These are phyloP conservation scores for Clarias platycephalus DNA, from an alignment of 2,797 vertebrate species.

Conservation along the genomic window DNA sequence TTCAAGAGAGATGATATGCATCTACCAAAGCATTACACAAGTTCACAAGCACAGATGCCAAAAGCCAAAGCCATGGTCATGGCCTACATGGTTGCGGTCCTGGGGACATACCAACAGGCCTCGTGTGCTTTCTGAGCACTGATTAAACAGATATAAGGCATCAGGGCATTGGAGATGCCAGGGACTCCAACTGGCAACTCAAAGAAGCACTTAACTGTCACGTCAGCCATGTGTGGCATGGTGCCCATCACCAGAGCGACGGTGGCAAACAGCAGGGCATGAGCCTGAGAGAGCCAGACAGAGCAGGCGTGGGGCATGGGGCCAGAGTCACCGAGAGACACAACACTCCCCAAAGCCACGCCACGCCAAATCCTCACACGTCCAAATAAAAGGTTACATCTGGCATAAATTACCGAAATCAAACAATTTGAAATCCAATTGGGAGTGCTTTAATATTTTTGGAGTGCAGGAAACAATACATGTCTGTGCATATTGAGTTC, in stretches of 20 bases:
- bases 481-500: constrained; percentile 31
- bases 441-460: constrained; percentile 45
- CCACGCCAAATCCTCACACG: constrained; percentile 43
- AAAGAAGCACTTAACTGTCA: constrained; percentile 56
- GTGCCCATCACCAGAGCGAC: constrained; percentile 59
- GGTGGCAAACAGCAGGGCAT: constrained; percentile 58
- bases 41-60: constrained; percentile 17
- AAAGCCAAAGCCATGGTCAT: constrained; percentile 31
- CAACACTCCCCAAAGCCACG: constrained; percentile 40
- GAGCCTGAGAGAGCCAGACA: constrained; percentile 51
- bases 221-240: constrained; percentile 52
- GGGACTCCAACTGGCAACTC: constrained; percentile 55
- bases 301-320: constrained; percentile 51
- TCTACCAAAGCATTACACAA: constrained; percentile 16
- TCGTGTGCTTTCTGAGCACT: constrained; percentile 46
- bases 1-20: background rate
- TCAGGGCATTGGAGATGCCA: constrained; percentile 47
- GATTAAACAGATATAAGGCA: constrained; percentile 55
- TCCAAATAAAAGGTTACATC: constrained; percentile 51
- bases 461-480: constrained; percentile 41
- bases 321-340: constrained; percentile 55
- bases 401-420: constrained; percentile 51
- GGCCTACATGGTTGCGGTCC: constrained; percentile 39
- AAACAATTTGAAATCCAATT: constrained; percentile 38
- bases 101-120: constrained; percentile 47